A percentile compares a stretch with the other conserved stretches of the same genome.
Conservation (phyloP, 37 sponge, comb jelly and placozoan genomes). For the Spongilla lacustris region DNA sequence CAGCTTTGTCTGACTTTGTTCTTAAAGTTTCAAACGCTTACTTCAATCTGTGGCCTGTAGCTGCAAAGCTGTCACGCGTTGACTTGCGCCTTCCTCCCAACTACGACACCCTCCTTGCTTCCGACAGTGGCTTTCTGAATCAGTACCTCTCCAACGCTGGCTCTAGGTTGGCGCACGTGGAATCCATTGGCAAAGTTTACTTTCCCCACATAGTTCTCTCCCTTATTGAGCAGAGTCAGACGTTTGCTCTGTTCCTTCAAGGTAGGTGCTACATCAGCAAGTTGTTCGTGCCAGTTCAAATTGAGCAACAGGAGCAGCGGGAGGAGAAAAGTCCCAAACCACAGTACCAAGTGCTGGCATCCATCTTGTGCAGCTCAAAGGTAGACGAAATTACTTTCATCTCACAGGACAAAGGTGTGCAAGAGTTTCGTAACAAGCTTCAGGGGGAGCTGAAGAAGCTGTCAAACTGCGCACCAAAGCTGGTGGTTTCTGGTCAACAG, state of each 20-base stretch:
- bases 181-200: slow-evolving; percentile 25
- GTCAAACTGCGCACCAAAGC: not conserved
- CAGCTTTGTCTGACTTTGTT: slow-evolving; percentile 25
- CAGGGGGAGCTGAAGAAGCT: slow-evolving; percentile 1
- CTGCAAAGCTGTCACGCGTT: slow-evolving; percentile 4
- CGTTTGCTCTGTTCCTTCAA: not conserved
- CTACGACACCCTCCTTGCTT: slow-evolving; percentile 2
- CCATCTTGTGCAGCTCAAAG: slow-evolving; percentile 1
- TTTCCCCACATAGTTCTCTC: slow-evolving; percentile 15
- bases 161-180: slow-evolving; percentile 5
- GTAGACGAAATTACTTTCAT: slow-evolving; percentile 20
- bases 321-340: not conserved
- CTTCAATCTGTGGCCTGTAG: slow-evolving; percentile 32
- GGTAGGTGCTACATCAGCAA: not conserved
- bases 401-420: slow-evolving; percentile 11
- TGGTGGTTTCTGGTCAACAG: slow-evolving; percentile 5
- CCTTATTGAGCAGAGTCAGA: not conserved
- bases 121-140: not conserved
- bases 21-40: slow-evolving; percentile 19
- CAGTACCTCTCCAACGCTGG: not conserved
- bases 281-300: slow-evolving; percentile 8
- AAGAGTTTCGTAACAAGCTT: slow-evolving; percentile 14
- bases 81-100: slow-evolving; percentile 30
- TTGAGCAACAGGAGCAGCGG: not conserved
- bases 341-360: not conserved